Evolutionary conservation across 2,113 vertebrate genomes (phyloP).

Genomic region (Sterrhoptilus dennistouni): DNA sequence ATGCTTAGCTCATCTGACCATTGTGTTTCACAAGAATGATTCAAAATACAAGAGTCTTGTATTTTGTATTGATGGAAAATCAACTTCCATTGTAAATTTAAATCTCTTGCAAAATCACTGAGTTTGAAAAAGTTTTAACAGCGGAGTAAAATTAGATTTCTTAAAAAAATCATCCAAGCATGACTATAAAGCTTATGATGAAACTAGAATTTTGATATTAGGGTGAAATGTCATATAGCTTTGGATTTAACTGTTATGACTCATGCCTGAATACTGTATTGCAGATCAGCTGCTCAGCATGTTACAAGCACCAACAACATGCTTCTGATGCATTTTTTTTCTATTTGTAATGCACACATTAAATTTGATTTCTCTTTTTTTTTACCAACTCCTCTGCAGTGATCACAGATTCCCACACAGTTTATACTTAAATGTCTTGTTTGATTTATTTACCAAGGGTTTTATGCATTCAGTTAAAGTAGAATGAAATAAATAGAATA

Average conservation of each 20-base stretch:
- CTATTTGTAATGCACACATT: background rate
- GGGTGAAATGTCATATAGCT: background rate
- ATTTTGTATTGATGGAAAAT: background rate
- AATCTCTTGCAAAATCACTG: background rate
- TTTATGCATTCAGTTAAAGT: background rate
- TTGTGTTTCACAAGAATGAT: background rate
- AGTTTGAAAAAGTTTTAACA: background rate
- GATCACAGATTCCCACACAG: background rate
- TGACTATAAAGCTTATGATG: background rate
- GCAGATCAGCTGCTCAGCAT: background rate
- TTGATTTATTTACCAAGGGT: background rate
- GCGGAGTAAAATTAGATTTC: background rate
- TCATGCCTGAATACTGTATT: background rate
- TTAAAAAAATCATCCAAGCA: background rate
- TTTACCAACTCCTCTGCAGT: background rate
- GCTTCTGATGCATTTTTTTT: background rate
- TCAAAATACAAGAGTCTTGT: background rate
- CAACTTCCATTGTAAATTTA: background rate
- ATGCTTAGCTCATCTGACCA: background rate
- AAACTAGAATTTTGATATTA: background rate
- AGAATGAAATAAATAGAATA: background rate
- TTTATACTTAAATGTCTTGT: background rate
- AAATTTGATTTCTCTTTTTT: background rate
- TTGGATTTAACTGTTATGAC: background rate
- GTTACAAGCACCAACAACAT: background rate